Evolutionary conservation across 2,888 invertebrate species (phyloP), one percentile per base, ranked within the genome.

Genomic region (Coremacera marginata): DNA sequence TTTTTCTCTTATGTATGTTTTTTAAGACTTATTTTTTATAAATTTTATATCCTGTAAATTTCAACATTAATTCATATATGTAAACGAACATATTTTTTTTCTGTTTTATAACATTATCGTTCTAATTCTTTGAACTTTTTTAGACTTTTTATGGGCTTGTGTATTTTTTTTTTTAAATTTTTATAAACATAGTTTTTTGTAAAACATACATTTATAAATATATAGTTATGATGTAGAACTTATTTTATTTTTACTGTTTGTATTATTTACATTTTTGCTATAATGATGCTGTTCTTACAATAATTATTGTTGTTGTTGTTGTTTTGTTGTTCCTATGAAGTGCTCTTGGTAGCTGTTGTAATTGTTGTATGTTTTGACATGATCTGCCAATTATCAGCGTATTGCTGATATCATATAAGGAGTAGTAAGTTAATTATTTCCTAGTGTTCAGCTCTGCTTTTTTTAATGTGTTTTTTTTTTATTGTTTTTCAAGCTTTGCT

Each of bases 11-110:
- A 34, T 52, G 25, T 27, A 34, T 63, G 16, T 22, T 16, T 5
- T 75, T 75, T 34, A 57, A 55, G 31, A 55, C 1, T 70, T 60
- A 68, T 19, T 55, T 49, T 76, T 70, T 16, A 63, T 60, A 25
- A 25, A 60, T n/a, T 67, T 72, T 60, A 11, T 44, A 44, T 72
- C 44, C 49, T 65, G 34, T 80, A 71, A 60, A 77, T 19, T 74
- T 60, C n/a, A 49, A 68, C 27, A 57, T 81, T 8, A 22, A 31
- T 19, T 44, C 3, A 16, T 73, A 37, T 37, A 37, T 37, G 8
- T 37, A 22, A 25, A 57, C 19, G 57, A 22, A 22, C 57, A 57
- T 7, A 57, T 7, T n/a, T 3, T 19, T 60, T 60, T 60, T 25
- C 25, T 19, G 1, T n/a, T n/a, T n/a, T n/a, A n/a, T 14, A 60